A percentile compares a stretch with the other conserved stretches of the same genome.
phyloP scores from a whole-genome alignment of 2,113 vertebrate genomes.

The Choloepus hoffmanni region DNA sequence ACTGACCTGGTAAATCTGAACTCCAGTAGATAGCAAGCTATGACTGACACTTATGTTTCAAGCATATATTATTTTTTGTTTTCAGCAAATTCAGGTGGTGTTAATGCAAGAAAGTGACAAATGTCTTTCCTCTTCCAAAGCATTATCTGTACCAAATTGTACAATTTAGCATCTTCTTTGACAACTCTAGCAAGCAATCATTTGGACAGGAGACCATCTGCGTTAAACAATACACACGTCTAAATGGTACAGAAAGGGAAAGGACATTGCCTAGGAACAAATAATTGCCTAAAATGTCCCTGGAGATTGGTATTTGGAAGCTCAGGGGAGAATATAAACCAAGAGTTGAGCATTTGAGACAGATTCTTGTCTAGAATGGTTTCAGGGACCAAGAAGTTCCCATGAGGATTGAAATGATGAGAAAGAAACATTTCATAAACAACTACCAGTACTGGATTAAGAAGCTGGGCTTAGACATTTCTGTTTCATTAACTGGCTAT shows the following conservation, averaged over 20 bases:
- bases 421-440: conserved; percentile 33
- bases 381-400: conserved; percentile 61
- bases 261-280: conserved; percentile 29
- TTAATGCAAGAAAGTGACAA: conserved; percentile 62
- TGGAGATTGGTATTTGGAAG: conserved; percentile 61
- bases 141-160: conserved; percentile 66
- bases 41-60: conserved; percentile 45
- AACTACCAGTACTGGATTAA: conserved; percentile 32
- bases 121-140: conserved; percentile 64
- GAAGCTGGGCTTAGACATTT: not conserved
- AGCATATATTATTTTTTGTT: conserved; percentile 58
- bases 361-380: conserved; percentile 46
- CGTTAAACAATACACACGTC: conserved; percentile 71
- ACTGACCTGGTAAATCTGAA: not conserved
- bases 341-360: conserved; percentile 53
- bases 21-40: not conserved
- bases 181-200: conserved; percentile 58
- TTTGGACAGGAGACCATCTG: conserved; percentile 82
- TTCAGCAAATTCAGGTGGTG: conserved; percentile 50
- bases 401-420: not conserved
- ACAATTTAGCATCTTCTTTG: conserved; percentile 77
- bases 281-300: conserved; percentile 53
- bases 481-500: not conserved
- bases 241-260: conserved; percentile 64
- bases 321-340: conserved; percentile 5